Conservation (phyloP, 1,140 invertebrate species). For the Danaus melanippus region DNA sequence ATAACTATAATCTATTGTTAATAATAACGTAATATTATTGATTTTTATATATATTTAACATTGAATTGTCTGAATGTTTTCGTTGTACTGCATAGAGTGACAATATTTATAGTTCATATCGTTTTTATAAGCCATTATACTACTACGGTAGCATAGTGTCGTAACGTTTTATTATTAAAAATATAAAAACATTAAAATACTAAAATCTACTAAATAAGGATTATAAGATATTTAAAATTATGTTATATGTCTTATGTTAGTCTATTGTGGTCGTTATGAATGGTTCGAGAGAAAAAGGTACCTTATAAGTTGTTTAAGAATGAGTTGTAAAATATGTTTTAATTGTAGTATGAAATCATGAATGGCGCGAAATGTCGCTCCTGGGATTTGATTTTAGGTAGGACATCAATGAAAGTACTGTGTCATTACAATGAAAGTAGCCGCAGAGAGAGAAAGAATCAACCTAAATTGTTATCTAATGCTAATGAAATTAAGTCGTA, state of each 20-base stretch:
- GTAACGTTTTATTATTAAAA: constrained; percentile 20
- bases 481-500: not conserved
- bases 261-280: too few species aligned
- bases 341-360: constrained; percentile 49
- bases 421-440: constrained; percentile 38
- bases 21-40: too few species aligned
- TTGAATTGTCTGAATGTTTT: constrained; percentile 20
- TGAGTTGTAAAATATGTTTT: constrained; percentile 32
- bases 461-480: constrained; percentile 4
- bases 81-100: constrained; percentile 30
- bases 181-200: constrained; percentile 10
- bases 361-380: constrained; percentile 31
- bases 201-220: not conserved
- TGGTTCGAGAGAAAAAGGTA: too few species aligned
- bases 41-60: too few species aligned
- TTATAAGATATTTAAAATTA: too few species aligned
- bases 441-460: constrained; percentile 23
- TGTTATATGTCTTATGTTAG: too few species aligned
- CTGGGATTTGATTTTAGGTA: constrained; percentile 9
- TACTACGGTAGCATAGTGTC: constrained; percentile 35
- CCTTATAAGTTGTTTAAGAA: constrained; percentile 11
- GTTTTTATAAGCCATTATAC: constrained; percentile 35
- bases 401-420: constrained; percentile 37
- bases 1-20: too few species aligned
- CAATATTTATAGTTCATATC: constrained; percentile 56